Conservation (phyloP, 2,113 vertebrate genomes). For the Elephantulus edwardii region DNA sequence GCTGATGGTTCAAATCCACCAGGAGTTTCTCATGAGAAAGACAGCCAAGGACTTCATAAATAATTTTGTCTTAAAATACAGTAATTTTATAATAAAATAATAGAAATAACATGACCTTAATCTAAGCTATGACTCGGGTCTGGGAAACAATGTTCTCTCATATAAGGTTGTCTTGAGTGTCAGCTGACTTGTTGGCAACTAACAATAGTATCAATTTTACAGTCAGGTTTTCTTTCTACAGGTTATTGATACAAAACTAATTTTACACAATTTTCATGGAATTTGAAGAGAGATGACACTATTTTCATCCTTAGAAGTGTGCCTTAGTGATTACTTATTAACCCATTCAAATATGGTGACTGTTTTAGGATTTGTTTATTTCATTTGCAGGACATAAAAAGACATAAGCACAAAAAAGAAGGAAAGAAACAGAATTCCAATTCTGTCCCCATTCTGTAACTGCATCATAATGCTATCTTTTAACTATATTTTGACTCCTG, state of each 20-base stretch:
- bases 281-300: neutral
- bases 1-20: too few relatives aligned
- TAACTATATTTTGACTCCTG: neutral
- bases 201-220: neutral
- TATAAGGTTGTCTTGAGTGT: neutral
- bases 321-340: neutral
- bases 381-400: neutral
- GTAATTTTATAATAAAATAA: neutral
- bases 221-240: neutral
- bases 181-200: neutral
- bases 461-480: neutral
- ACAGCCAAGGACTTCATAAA: neutral
- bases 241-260: neutral
- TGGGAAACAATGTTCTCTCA: neutral
- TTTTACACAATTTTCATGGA: neutral
- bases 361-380: neutral
- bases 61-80: neutral
- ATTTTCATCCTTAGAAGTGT: neutral
- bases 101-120: neutral
- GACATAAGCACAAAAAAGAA: neutral
- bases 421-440: neutral
- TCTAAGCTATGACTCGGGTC: neutral
- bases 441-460: neutral
- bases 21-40: too few relatives aligned
- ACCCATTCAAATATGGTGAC: too few relatives aligned